These are phyloP conservation scores for Dryadula phaetusa DNA, from an alignment of 2,888 invertebrate species.

Conservation along the genomic window DNA sequence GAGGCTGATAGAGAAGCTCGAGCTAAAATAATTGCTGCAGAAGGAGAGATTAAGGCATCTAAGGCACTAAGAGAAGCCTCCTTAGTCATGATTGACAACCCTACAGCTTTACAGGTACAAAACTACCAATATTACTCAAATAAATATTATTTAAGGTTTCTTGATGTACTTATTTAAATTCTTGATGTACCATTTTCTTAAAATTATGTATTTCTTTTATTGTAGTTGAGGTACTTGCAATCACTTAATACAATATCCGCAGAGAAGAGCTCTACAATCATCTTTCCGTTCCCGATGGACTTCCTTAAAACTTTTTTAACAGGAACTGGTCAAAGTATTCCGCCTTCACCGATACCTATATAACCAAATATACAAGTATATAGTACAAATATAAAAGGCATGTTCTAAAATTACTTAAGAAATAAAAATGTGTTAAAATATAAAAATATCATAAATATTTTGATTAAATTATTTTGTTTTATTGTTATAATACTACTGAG, in stretches of 20 bases:
- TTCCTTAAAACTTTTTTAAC: conserved; percentile 82
- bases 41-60: conserved; percentile 94
- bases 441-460: conserved; percentile 10
- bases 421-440: not conserved
- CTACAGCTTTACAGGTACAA: conserved; percentile 86
- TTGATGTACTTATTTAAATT: too few relatives aligned
- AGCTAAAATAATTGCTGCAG: conserved; percentile 88
- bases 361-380: conserved; percentile 36
- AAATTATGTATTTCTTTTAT: conserved; percentile 47
- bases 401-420: not conserved
- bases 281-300: conserved; percentile 96
- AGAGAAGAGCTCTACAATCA: conserved; percentile 97
- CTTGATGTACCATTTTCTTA: too few relatives aligned
- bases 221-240: conserved; percentile 93
- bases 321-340: conserved; percentile 57
- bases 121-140: too few relatives aligned
- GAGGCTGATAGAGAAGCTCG: conserved; percentile 88
- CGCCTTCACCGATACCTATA: conserved; percentile 50
- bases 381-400: not conserved
- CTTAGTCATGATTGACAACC: conserved; percentile 92
- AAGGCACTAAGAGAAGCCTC: conserved; percentile 94
- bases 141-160: too few relatives aligned
- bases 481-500: not conserved
- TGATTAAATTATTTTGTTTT: not conserved
- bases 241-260: conserved; percentile 96